phyloP scores from a whole-genome alignment of 1,140 invertebrate species.

The Aphis gossypii region DNA sequence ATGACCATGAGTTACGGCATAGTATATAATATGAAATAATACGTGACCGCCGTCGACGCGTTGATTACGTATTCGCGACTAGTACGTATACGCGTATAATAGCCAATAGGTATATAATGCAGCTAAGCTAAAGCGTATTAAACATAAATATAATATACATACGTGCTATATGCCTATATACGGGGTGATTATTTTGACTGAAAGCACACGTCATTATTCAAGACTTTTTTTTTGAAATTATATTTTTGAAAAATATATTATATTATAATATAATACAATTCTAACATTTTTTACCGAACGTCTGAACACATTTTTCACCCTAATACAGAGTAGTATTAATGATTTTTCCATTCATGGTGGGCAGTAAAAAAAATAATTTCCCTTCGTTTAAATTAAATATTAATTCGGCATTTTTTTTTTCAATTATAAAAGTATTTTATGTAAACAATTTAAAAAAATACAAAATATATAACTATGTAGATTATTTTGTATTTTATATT shows the following conservation, averaged over 20 bases:
- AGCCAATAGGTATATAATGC: background rate
- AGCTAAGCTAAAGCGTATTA: background rate
- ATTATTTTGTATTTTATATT: too few species aligned
- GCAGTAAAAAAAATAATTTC: background rate
- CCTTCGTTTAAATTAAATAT: background rate
- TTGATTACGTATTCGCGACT: conserved; percentile 45
- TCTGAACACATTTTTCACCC: too few species aligned
- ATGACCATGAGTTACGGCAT: background rate
- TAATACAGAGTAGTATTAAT: background rate
- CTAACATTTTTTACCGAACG: too few species aligned
- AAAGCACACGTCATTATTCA: background rate
- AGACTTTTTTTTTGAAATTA: background rate
- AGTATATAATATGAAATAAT: background rate
- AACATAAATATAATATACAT: background rate
- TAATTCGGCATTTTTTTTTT: background rate
- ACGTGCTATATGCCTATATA: background rate
- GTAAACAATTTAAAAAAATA: too few species aligned
- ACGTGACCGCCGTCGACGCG: background rate
- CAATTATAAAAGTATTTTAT: too few species aligned
- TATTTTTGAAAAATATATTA: background rate
- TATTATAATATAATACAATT: background rate
- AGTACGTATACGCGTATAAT: background rate
- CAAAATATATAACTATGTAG: too few species aligned
- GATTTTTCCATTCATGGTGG: background rate
- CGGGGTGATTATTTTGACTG: background rate